phyloP scores from a whole-genome alignment of 2,113 vertebrate species.

The Isurus oxyrinchus region DNA sequence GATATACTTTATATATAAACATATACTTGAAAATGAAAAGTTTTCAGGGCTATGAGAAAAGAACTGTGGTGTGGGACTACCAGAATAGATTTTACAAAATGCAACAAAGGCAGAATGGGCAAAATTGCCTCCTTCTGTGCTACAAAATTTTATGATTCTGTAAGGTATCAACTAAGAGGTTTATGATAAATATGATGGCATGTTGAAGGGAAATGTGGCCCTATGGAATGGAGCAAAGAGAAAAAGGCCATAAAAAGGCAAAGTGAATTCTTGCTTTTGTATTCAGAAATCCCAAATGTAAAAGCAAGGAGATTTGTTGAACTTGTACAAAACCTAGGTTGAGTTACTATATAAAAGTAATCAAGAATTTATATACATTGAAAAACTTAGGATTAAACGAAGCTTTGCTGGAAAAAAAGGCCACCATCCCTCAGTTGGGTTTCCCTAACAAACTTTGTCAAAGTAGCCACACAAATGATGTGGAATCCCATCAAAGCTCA shows the following conservation, averaged over 20 bases:
- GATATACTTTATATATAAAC: background rate
- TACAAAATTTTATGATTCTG: background rate
- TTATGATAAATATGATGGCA: background rate
- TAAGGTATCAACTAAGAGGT: background rate
- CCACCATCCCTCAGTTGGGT: background rate
- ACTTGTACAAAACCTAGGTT: background rate
- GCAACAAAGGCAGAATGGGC: background rate
- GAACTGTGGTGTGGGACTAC: background rate
- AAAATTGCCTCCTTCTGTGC: background rate
- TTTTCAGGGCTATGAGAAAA: background rate
- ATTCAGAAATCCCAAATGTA: background rate
- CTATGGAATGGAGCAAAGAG: background rate
- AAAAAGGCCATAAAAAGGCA: background rate
- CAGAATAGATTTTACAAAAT: background rate
- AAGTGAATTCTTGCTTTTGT: background rate
- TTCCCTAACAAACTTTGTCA: background rate
- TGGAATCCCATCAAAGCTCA: background rate
- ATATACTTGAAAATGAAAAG: background rate
- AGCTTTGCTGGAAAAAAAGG: background rate
- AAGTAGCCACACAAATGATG: background rate
- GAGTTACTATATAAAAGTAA: background rate
- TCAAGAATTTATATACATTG: background rate
- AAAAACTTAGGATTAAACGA: background rate
- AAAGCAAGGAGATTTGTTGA: background rate
- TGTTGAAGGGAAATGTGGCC: background rate